Evolutionary conservation across 2,888 invertebrate genomes (phyloP).

Genomic region (Caenorhabditis japonica): DNA sequence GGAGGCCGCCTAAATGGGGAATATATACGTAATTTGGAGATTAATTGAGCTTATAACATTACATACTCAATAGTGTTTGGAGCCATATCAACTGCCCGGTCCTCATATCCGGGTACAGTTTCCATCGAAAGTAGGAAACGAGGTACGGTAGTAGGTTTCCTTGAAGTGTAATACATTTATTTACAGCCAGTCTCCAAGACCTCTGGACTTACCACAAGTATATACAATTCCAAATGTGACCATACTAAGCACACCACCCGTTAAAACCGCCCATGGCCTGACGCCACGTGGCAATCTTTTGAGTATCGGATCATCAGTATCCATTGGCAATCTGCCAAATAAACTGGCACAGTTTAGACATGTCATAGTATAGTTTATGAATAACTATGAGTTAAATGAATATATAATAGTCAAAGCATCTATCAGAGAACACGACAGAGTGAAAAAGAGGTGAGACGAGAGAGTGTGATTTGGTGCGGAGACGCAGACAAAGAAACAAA

Average conservation of each 20-base stretch:
- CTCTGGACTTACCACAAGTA: constrained; percentile 69
- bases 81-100: constrained; percentile 74
- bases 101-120: constrained; percentile 70
- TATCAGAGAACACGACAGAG: neutral
- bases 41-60: neutral
- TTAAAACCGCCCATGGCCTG: constrained; percentile 63
- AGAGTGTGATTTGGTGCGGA: constrained; percentile 3
- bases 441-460: neutral
- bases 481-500: constrained; percentile 12
- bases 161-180: constrained; percentile 27
- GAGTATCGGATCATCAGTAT: constrained; percentile 69
- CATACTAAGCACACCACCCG: constrained; percentile 71
- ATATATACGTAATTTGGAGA: neutral
- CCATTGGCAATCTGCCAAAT: constrained; percentile 62
- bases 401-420: neutral
- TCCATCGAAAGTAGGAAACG: constrained; percentile 75
- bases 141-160: constrained; percentile 75
- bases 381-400: neutral
- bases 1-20: constrained; percentile 67
- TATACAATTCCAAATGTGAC: constrained; percentile 73
- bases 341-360: constrained; percentile 13
- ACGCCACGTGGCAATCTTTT: constrained; percentile 57
- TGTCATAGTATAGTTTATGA: constrained; percentile 18
- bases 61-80: constrained; percentile 72
- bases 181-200: neutral